Conservation (phyloP, 2,888 invertebrate species). For the Timema cristinae region DNA sequence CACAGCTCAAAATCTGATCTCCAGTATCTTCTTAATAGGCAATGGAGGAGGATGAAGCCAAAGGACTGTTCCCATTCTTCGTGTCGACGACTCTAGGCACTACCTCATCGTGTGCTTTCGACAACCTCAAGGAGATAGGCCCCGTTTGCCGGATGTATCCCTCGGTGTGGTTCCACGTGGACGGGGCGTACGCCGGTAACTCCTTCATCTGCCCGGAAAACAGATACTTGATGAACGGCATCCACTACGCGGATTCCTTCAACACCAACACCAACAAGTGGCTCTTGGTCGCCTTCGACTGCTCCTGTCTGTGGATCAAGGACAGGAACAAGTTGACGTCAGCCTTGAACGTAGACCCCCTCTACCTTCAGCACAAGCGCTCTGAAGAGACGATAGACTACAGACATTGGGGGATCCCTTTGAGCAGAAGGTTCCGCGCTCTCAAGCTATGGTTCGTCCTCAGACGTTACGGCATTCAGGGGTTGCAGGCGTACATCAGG, state of each 20-base stretch:
- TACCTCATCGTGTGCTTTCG: conserved; percentile 79
- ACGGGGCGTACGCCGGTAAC: conserved; percentile 84
- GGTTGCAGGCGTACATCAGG: conserved; percentile 78
- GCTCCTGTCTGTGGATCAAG: conserved; percentile 75
- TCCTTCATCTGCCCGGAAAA: conserved; percentile 83
- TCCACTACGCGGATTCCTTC: conserved; percentile 77
- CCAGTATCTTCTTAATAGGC: conserved; percentile 40
- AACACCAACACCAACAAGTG: conserved; percentile 88
- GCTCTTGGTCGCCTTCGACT: conserved; percentile 80
- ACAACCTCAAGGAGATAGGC: conserved; percentile 73
- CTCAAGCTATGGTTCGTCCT: conserved; percentile 87
- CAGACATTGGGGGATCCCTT: conserved; percentile 82
- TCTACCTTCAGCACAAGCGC: conserved; percentile 80
- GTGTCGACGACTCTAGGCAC: conserved; percentile 80
- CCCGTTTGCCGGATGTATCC: conserved; percentile 60
- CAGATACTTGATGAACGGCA: conserved; percentile 58
- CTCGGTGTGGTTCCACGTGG: conserved; percentile 80
- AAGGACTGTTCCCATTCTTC: conserved; percentile 77
- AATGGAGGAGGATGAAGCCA: conserved; percentile 66
- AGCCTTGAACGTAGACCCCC: conserved; percentile 80
- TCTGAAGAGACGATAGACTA: conserved; percentile 66
- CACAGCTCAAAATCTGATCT: too few species aligned
- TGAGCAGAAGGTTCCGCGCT: conserved; percentile 78
- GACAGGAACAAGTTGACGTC: conserved; percentile 73
- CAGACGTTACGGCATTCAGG: conserved; percentile 74